Evolutionary conservation across 53 echinoderm and acorn worm species (phyloP), one percentile per base, ranked within the genome.

Genomic region (Antedon mediterranea): DNA sequence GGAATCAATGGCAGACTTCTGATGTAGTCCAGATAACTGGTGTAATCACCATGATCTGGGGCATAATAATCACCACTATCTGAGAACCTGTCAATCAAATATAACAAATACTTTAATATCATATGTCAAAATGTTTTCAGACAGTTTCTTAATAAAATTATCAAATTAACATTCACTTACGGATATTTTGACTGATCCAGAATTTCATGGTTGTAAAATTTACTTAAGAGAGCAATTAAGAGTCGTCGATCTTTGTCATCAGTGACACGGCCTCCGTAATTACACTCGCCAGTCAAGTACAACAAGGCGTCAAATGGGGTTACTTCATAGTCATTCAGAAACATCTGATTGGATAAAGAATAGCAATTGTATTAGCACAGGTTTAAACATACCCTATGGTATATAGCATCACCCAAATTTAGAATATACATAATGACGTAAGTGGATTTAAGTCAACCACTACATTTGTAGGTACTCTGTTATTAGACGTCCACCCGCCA

Each of bases 181-280:
- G 90, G 72, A 80, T 85, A 93, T 27, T 88, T 86, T 0, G 88
- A 73, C 42, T 81, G 84, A 28, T 84, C 84, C 0, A 87, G 78
- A 29, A 90, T 81, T 33, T 80, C 86, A 34, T 87, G 81, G 30
- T 72, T 89, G 86, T 88, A 93, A 80, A 98, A 93, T 79, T 92
- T 93, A 30, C 85, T 84, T n/a, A 98, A 83, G 29, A 98, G 86
- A 15, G 98, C 90, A 33, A 93, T 82, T 7, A 98, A 88, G 13
- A 98, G 88, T n/a, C 98, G 87, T 86, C 98, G 85, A 77, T 98
- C 98, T 71, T 98, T 98, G 76, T 98, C 98, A 30, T 98, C 98
- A 3, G 98, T 98, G 26, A 98, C 98, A 82, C 98, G 87, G 11
- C 98, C 98, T 34, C 98, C 98, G 57, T 98, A 98, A 87, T 98